A percentile compares a stretch with the other conserved stretches of the same genome.
phyloP scores from a whole-genome alignment of 2,797 vertebrate species.

The Eidolon dupreanum region DNA sequence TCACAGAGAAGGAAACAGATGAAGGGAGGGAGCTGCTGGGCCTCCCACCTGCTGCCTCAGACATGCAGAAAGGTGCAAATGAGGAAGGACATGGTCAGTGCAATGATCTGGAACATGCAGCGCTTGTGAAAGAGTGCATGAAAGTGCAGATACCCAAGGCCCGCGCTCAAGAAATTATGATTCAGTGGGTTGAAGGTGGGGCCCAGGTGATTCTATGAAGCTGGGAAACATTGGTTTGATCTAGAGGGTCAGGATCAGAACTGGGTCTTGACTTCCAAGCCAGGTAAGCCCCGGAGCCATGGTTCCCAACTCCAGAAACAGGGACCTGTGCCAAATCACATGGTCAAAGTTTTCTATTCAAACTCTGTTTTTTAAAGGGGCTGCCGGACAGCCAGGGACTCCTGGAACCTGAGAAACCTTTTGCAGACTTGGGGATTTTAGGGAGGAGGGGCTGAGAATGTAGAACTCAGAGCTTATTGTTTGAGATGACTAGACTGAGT shows the following conservation, averaged over 20 bases:
- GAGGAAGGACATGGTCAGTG: not conserved
- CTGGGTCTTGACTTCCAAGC: not conserved
- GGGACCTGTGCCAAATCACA: not conserved
- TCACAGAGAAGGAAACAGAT: not conserved
- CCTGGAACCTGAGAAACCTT: not conserved
- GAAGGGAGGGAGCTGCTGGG: not conserved
- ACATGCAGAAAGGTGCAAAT: rapidly evolving
- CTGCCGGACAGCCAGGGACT: not conserved
- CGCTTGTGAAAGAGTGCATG: not conserved
- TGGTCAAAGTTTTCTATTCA: not conserved
- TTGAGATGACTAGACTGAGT: not conserved
- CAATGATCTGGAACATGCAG: not conserved
- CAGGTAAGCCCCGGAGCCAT: not conserved
- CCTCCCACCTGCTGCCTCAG: not conserved
- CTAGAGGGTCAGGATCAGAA: not conserved
- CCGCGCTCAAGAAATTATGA: not conserved
- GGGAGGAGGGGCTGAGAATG: not conserved
- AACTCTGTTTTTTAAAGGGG: not conserved
- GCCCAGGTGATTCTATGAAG: not conserved
- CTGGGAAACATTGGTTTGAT: not conserved
- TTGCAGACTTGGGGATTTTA: not conserved
- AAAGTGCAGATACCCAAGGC: not conserved
- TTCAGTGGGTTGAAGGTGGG: not conserved
- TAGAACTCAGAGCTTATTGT: not conserved
- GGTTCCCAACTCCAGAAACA: not conserved